Base-by-base conservation (phyloP, 1,140 invertebrate species). In the Formica selysi region DNA sequence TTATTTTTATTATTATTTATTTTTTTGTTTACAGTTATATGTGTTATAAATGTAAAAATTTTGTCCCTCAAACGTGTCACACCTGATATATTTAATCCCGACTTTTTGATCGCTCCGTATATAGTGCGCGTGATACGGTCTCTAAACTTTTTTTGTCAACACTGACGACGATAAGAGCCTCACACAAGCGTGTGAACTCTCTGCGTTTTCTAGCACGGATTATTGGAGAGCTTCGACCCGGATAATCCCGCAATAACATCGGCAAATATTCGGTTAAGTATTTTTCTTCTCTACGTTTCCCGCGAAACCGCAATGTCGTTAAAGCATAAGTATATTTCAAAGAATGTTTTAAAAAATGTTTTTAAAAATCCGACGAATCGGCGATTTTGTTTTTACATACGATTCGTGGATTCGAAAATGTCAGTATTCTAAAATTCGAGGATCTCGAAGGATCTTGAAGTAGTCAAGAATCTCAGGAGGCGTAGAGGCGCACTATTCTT, bases 191-290 rank as follows among this genome's bases (percentile, higher is more conserved):
- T 89, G 44, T 8, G 22, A 81, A 88, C 64, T 76, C 86, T 38
- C 68, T 44, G 16, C 70, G 57, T 89, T 36, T 65, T 76, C 59
- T 41, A 38, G 59, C 48, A 61, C 44, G 83, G 83, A 88, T 89
- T 88, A 89, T 64, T 68, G 83, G 64, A 48, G 51, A 54, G 51
- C 61, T 76, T 44, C 84, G 61, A 74, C 54, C 44, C 76, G 59
- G 78, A 76, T 90, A 90, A 90, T 89, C 78, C 85, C 67, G n/a
- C 59, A 67, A 84, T 89, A 90, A 89, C 86, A 89, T 89, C 71
- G 84, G 78, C 78, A 74, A 90, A 86, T 65, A 51, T 87, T 87
- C 87, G 71, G 48, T 76, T 62, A 76, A 74, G 78, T 86, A 79
- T 87, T 90, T 89, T 89, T 86, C 61, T 51, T 32, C 1, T 48